A percentile compares a stretch with the other conserved stretches of the same genome.
phyloP scores from a whole-genome alignment of 2,113 vertebrate species.

The Pygoscelis adeliae region DNA sequence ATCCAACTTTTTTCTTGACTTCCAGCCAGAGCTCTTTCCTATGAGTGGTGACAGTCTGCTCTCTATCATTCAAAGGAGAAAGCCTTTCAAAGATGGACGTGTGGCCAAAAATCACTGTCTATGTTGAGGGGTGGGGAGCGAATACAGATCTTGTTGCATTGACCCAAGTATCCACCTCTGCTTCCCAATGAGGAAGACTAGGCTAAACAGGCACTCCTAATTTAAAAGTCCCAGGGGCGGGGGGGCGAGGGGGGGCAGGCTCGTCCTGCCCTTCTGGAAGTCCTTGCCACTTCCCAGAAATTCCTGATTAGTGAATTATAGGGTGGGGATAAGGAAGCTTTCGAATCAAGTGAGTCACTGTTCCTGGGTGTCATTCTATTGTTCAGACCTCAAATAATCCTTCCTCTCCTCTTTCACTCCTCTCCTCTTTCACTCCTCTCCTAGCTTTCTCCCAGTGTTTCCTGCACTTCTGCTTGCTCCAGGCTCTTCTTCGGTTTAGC shows the following conservation, averaged over 20 bases:
- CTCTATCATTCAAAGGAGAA: neutral
- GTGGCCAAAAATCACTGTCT: neutral
- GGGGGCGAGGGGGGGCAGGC: neutral
- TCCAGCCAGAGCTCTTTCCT: neutral
- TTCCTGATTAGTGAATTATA: neutral
- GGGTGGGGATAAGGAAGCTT: neutral
- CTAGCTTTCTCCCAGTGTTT: neutral
- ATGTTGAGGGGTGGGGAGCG: rapidly evolving
- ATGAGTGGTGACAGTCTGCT: neutral
- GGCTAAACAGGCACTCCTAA: neutral
- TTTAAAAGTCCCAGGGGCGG: neutral
- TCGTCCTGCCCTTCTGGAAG: neutral
- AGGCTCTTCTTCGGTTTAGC: neutral
- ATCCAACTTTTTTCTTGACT: neutral
- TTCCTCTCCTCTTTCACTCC: neutral
- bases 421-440: neutral
- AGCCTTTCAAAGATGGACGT: neutral
- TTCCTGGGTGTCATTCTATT: neutral
- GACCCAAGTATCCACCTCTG: neutral
- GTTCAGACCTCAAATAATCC: neutral
- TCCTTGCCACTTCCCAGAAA: neutral
- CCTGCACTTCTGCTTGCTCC: neutral
- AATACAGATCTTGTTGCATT: neutral
- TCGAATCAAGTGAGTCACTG: neutral
- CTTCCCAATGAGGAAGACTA: neutral